Base-by-base conservation (phyloP, 2,113 vertebrate species). In the Trematomus loennbergii region DNA sequence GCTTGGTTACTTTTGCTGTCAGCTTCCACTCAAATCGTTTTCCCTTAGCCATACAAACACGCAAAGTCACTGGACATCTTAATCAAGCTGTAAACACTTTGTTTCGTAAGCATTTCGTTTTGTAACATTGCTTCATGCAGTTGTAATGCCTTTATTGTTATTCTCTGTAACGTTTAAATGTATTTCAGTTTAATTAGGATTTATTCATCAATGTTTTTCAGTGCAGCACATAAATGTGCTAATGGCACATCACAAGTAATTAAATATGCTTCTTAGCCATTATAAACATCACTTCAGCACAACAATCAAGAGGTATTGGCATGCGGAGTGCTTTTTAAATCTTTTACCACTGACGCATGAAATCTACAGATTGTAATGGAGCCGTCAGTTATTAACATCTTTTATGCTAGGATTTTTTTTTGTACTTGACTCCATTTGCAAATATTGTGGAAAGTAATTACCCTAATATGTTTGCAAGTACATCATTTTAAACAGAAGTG, bases 181-280 rank as follows among this genome's bases (percentile, higher is more conserved):
- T 40, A 40, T 40, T 40, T 29, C 29, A 29, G 29, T 29, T 4
- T 4, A 29, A 29, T 29, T 29, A 29, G 3, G 29, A 29, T 29
- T 4, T 29, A 29, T 29, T 29, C 29, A 29, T 29, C 29, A 29
- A 29, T 29, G 29, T 29, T 29, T 29, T 29, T 29, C 29, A 29
- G 29, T 29, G 29, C 29, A 29, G 29, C 29, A 40, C 36, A 40
- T 8, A 5, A 58, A 2, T 75, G 57, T 25, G 25, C 66, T 75
- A 67, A 70, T 69, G n/a, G 48, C 45, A 69, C 11, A 5, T 86
- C 40, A 68, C 16, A 53, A 54, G 9, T 61, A 69, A 60, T 83
- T 70, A n/a, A 11, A 57, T n/a, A 36, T 17, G 11, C 61, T 29
- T 52, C 45, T 50, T 40, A 48, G 36, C 36, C 54, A 5, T n/a